These are phyloP conservation scores for Callocephalon fimbriatum DNA, from an alignment of 2,113 vertebrate species.

Conservation along the genomic window DNA sequence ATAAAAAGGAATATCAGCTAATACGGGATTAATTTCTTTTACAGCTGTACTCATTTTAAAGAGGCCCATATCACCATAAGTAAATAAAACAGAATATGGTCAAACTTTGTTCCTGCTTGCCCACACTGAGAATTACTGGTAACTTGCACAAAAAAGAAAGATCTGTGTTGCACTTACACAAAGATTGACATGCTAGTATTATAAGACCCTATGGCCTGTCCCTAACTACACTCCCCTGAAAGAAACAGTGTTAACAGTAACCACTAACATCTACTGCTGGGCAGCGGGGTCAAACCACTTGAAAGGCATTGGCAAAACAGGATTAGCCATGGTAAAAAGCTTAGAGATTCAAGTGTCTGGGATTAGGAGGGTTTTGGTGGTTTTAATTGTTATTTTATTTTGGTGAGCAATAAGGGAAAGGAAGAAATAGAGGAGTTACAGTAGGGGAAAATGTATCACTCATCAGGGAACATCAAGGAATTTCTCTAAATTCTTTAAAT, in stretches of 20 bases:
- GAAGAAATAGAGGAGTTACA: background rate
- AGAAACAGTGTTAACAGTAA: background rate
- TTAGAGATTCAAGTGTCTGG: conserved; percentile 37
- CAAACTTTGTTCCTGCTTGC: background rate
- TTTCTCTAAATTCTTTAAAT: background rate
- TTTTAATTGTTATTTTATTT: background rate
- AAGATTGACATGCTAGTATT: background rate
- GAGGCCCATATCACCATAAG: background rate
- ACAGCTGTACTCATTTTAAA: background rate
- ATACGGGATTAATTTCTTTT: background rate
- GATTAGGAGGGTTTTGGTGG: background rate
- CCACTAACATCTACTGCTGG: background rate
- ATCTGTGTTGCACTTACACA: background rate
- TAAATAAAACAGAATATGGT: background rate
- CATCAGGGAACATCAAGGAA: background rate
- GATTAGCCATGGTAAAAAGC: conserved; percentile 62
- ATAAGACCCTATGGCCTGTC: background rate
- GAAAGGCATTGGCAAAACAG: conserved; percentile 30
- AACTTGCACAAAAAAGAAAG: background rate
- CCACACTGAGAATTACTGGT: background rate
- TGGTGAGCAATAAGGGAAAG: background rate
- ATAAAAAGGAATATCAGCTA: background rate
- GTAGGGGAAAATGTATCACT: background rate
- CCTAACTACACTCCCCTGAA: background rate
- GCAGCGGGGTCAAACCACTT: background rate